These are phyloP conservation scores for Actenoides lindsayi DNA, from an alignment of 2,113 vertebrate genomes.

Conservation along the genomic window DNA sequence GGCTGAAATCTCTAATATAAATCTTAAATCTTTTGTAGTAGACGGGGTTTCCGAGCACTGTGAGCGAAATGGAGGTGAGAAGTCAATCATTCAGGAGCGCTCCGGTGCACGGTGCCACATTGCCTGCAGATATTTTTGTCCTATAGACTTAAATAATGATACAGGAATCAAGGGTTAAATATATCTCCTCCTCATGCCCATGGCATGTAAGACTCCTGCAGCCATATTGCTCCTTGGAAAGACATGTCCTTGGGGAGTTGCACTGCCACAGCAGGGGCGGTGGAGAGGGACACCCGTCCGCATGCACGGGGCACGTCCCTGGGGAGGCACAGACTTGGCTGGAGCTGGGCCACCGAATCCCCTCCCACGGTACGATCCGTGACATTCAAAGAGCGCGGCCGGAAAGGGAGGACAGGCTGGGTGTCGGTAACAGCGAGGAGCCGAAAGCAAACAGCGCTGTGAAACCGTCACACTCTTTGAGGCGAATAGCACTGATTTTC, in stretches of 20 bases:
- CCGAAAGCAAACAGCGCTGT: rapidly evolving
- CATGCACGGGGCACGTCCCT: rapidly evolving
- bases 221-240: background rate
- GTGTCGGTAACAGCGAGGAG: rapidly evolving
- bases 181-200: background rate
- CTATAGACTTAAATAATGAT: background rate
- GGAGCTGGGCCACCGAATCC: background rate
- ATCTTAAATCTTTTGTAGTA: background rate
- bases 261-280: rapidly evolving
- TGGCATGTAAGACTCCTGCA: background rate
- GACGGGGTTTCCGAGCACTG: background rate
- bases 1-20: background rate
- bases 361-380: rapidly evolving
- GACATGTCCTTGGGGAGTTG: rapidly evolving
- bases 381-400: background rate
- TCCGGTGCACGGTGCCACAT: background rate
- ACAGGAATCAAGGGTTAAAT: background rate
- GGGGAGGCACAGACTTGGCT: background rate
- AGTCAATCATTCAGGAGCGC: background rate
- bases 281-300: rapidly evolving
- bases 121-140: slow-evolving; percentile 3
- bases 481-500: background rate
- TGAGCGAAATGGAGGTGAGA: background rate
- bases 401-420: rapidly evolving
- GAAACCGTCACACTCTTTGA: background rate